Evolutionary conservation across 1,140 invertebrate species (phyloP), one percentile per base, ranked within the genome.

Genomic region (Magallana gigas): DNA sequence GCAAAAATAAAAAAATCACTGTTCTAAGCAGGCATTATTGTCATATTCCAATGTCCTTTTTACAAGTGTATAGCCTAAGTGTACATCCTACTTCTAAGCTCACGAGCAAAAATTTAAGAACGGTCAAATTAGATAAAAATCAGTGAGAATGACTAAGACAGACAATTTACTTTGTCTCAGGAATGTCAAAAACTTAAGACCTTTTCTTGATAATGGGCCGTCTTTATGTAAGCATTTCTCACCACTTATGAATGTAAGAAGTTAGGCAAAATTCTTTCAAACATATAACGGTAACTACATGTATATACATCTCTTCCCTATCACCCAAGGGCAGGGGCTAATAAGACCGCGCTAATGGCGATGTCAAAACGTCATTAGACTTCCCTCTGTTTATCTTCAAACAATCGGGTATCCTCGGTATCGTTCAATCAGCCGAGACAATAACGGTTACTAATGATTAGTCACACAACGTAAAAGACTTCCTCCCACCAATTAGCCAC

Each of bases 361-460:
- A 29, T 76, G 23, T 76, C 11, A 23, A 29, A 12, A 29, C 29
- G 68, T 76, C 68, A 76, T 29, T 29, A 12, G 8, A 9, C 23
- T 9, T 76, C 23, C 68, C 68, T 8, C 14, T 12, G 23, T 76
- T 29, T 76, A 18, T 76, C 68, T 76, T 8, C 68, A 76, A 29
- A 76, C 68, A 23, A 76, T 76, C 68, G 68, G 68, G 68, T 76
- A 29, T 18, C 23, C 68, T 76, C 68, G 68, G 68, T 76, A 76
- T 76, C 68, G 8, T 76, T 76, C 36, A 23, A 76, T 76, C 68
- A 29, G 23, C 4, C 29, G 29, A 76, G 68, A 76, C 68, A 76
- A 76, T 76, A 29, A 76, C 68, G 23, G 68, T 76, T 76, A 76
- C 23, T 29, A 76, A 76, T 36, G 68, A 76, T 76, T 76, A 76